A percentile compares a stretch with the other conserved stretches of the same genome.
These are phyloP conservation scores for Tragelaphus strepsiceros DNA, from an alignment of 2,113 vertebrate species.

Conservation along the genomic window DNA sequence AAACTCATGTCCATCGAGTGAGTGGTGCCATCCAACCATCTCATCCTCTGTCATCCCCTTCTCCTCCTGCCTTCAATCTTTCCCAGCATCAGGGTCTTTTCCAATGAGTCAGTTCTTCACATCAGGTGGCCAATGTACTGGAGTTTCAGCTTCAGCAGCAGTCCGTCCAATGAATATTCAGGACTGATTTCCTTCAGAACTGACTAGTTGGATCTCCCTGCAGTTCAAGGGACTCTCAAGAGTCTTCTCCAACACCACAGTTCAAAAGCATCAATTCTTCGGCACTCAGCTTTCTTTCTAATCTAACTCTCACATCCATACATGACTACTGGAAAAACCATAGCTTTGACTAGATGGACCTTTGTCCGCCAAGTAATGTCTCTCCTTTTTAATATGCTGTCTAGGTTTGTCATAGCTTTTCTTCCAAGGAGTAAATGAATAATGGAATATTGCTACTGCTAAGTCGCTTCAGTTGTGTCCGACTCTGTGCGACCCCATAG, in stretches of 20 bases:
- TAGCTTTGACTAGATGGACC: not conserved
- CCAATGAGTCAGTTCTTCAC: not conserved
- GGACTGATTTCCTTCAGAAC: not conserved
- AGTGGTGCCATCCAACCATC: not conserved
- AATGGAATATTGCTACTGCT: not conserved
- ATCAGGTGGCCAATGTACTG: not conserved
- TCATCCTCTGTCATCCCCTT: not conserved
- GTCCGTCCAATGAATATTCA: not conserved
- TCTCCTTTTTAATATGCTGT: not conserved
- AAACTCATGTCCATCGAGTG: not conserved
- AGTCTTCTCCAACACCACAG: not conserved
- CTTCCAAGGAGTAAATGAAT: not conserved
- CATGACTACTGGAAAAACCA: not conserved
- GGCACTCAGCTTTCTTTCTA: rapidly evolving
- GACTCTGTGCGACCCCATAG: no score
- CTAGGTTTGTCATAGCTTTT: not conserved
- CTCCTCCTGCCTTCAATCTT: not conserved
- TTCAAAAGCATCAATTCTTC: not conserved
- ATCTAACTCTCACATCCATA: not conserved
- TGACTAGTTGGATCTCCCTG: not conserved
- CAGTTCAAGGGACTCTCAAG: not conserved
- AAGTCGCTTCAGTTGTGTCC: no score
- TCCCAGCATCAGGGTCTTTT: not conserved
- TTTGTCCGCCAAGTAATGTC: not conserved
- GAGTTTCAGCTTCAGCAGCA: not conserved